Evolutionary conservation across 64 coral and sea anemone species (phyloP), one percentile per base, ranked within the genome.

Genomic region (Astreopora myriophthalma): DNA sequence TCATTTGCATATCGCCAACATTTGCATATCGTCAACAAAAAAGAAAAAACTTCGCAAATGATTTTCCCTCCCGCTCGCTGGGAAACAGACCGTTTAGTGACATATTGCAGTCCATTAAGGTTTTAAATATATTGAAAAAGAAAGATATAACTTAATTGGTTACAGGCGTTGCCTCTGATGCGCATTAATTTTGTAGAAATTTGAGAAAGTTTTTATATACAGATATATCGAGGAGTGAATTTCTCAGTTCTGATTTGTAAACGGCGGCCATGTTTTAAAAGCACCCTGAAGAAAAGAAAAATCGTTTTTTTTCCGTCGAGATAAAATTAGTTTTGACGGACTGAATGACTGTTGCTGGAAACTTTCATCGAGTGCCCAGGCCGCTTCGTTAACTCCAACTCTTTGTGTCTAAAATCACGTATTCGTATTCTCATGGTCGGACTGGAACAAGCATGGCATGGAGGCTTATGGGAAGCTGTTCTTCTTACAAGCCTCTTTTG

Each of bases 141-240:
- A 57, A 60, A 60, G 48, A 60, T 23, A n/a, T 60, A 36, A 60
- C n/a, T 61, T 31, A 80, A 55, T 14, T 55, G 49, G 49, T 55
- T 55, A 55, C 16, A 55, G 9, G 49, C 49, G 14, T 57, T 9
- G 49, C 77, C 4, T 62, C 44, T 34, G 51, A 80, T 61, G 77
- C 77, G 17, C 17, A 80, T 80, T 61, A 80, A 80, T 80, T 80
- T 79, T 34, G 35, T 60, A 80, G 26, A 80, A 76, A 62, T 16
- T 34, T 80, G 51, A 2, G 17, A 40, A 77, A 44, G 26, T 22
- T 58, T 80, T 60, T 80, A 80, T 80, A 60, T 22, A 28, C 13
- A 80, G 8, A 55, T 55, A 55, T 60, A 71, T 34, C 31, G 14
- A 52, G 77, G 13, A 80, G 51, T 6, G 31, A 80, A 60, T 80